These are phyloP conservation scores for Busseola fusca DNA, from an alignment of 2,888 invertebrate genomes.

Conservation along the genomic window DNA sequence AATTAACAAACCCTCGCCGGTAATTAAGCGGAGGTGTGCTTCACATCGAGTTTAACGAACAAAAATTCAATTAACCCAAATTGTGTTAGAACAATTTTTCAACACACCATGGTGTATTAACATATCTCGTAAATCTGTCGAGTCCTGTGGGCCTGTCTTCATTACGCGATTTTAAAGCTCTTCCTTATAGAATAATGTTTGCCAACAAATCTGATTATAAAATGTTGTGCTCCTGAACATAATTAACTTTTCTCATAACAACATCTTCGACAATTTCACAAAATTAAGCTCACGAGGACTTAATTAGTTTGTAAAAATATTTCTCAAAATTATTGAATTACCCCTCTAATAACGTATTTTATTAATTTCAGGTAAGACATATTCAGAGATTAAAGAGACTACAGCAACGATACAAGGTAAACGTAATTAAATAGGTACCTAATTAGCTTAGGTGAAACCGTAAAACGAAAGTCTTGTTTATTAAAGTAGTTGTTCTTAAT, in stretches of 20 bases:
- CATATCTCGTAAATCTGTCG: constrained; percentile 77
- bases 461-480: constrained; percentile 65
- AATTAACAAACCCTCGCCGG: constrained; percentile 86
- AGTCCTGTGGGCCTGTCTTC: constrained; percentile 64
- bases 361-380: constrained; percentile 69
- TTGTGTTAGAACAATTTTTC: constrained; percentile 80
- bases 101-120: constrained; percentile 76
- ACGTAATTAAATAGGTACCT: constrained; percentile 55
- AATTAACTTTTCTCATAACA: constrained; percentile 60
- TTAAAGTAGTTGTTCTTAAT: constrained; percentile 56
- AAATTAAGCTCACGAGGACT: neutral
- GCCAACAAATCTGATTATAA: constrained; percentile 65
- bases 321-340: neutral
- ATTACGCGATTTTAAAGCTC: constrained; percentile 58
- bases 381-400: constrained; percentile 27
- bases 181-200: constrained; percentile 66
- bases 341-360: constrained; percentile 32
- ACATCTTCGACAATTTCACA: constrained; percentile 1
- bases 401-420: constrained; percentile 56
- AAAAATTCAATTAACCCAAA: constrained; percentile 87
- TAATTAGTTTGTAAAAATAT: neutral
- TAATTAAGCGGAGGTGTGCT: constrained; percentile 86
- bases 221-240: constrained; percentile 60
- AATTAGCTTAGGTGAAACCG: constrained; percentile 44
- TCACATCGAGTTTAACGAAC: constrained; percentile 83